Percentiles rank a stretch among this genome's conserved stretches.
Evolutionary conservation across 2,888 invertebrate species (phyloP).

Genomic region (Watsonalla cultraria): DNA sequence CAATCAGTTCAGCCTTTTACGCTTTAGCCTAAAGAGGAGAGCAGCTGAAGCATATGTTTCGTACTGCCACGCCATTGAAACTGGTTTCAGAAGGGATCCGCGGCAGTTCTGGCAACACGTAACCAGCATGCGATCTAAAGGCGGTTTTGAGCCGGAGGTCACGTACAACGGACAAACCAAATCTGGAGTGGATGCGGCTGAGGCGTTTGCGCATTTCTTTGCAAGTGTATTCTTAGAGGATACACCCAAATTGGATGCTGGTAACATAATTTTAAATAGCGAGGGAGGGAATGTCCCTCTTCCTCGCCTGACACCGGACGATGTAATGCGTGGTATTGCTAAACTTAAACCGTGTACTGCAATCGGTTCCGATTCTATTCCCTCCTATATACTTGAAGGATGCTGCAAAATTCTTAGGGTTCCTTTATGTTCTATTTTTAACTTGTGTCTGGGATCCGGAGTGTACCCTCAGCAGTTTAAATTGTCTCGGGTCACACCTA

Average conservation of each 20-base stretch:
- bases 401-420: neutral
- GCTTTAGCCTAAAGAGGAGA: neutral
- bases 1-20: neutral
- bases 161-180: neutral
- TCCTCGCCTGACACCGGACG: no score
- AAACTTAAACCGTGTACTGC: neutral
- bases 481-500: constrained; percentile 2
- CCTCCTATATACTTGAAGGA: neutral
- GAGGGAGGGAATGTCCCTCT: no score
- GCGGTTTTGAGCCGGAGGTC: neutral
- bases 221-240: no score
- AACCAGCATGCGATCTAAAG: no score
- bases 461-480: constrained; percentile 3
- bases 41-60: neutral
- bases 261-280: no score
- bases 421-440: constrained; percentile 1
- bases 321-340: no score
- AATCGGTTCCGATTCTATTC: neutral
- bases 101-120: constrained; percentile 3
- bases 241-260: no score
- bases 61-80: neutral
- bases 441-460: neutral
- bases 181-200: neutral
- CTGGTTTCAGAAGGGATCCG: neutral
- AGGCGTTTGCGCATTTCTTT: no score